These are phyloP conservation scores for Microtus pennsylvanicus DNA, from an alignment of 2,113 vertebrate genomes.

Conservation along the genomic window DNA sequence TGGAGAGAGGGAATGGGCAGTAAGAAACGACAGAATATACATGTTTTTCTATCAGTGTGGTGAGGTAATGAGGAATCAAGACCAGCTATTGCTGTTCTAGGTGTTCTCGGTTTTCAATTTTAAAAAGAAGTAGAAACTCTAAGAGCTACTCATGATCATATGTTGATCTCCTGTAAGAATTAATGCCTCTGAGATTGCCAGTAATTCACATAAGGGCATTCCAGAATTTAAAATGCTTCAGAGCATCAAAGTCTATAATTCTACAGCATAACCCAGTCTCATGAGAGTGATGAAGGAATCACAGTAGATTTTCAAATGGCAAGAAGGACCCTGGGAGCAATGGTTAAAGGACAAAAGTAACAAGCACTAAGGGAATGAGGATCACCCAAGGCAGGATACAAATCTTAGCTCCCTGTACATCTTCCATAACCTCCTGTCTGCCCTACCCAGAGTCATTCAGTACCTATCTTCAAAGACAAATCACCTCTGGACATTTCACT, in stretches of 20 bases:
- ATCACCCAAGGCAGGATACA: neutral
- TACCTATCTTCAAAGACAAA: constrained; percentile 11
- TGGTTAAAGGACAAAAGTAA: neutral
- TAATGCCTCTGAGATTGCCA: neutral
- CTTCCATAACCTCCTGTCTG: constrained; percentile 4
- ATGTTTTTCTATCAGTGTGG: neutral
- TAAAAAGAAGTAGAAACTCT: neutral
- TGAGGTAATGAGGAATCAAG: neutral
- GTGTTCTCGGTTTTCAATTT: neutral
- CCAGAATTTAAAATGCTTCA: constrained; percentile 46
- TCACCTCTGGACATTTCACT: constrained; percentile 21
- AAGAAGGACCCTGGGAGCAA: neutral
- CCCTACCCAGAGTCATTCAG: neutral
- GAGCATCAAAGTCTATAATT: neutral
- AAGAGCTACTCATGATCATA: neutral
- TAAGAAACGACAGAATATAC: neutral
- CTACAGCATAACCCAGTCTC: neutral
- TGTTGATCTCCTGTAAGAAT: constrained; percentile 21
- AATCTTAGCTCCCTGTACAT: neutral
- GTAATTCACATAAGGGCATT: neutral
- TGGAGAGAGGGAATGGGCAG: neutral
- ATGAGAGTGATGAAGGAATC: constrained; percentile 27
- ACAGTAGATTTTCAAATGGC: constrained; percentile 46
- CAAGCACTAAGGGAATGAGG: neutral
- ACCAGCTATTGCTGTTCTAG: neutral